Evolutionary conservation across 92 coral and sea anemone genomes (phyloP).

Genomic region (Epizoanthus fatuus): DNA sequence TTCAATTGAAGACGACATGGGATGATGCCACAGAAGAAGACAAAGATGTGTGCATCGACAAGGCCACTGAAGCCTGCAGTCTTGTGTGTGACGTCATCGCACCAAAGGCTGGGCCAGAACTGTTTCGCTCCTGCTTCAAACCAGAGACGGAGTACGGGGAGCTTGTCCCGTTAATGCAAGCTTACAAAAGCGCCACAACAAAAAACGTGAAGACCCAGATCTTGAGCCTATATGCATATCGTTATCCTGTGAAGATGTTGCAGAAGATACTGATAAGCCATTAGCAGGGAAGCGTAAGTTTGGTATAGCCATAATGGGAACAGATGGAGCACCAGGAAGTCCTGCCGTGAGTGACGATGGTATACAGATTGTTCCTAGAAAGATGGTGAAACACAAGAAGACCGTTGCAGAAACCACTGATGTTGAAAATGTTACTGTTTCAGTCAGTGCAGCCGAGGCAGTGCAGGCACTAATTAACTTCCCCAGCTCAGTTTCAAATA

Average conservation of each 20-base stretch:
- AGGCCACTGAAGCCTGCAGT: too few species aligned
- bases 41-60: too few species aligned
- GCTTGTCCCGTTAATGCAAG: too few species aligned
- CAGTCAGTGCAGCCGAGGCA: conserved; percentile 46
- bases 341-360: conserved; percentile 47
- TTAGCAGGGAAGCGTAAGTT: conserved; percentile 38
- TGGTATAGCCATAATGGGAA: conserved; percentile 17
- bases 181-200: too few species aligned
- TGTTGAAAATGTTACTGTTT: conserved; percentile 13
- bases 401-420: not conserved
- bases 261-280: conserved; percentile 22
- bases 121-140: too few species aligned
- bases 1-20: too few species aligned
- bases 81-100: too few species aligned
- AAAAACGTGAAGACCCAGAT: too few species aligned
- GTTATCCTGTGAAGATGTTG: conserved; percentile 34
- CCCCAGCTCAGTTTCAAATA: conserved; percentile 4
- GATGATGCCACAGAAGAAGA: too few species aligned
- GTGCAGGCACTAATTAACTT: conserved; percentile 34
- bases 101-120: too few species aligned
- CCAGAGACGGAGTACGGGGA: too few species aligned
- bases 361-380: not conserved
- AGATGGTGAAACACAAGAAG: conserved; percentile 21
- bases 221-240: too few species aligned
- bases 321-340: conserved; percentile 30